These are phyloP conservation scores for Rafetus swinhoei DNA, from an alignment of 2,113 vertebrate genomes.

Conservation along the genomic window DNA sequence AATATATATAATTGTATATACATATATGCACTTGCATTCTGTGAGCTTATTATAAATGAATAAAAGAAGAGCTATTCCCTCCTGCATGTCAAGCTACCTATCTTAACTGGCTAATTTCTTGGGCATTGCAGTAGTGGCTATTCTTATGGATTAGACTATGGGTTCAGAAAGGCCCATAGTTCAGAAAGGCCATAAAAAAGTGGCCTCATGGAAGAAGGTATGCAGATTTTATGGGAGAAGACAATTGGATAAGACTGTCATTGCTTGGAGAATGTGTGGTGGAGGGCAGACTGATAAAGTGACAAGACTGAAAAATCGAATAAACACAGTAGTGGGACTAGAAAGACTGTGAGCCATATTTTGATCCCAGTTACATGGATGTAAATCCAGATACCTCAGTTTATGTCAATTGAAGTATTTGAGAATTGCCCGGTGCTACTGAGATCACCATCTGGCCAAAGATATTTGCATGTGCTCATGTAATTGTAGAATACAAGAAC, in stretches of 20 bases:
- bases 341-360: not conserved
- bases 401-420: not conserved
- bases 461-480: not conserved
- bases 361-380: conserved; percentile 2
- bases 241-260: not conserved
- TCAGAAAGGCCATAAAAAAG: not conserved
- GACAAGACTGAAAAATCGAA: not conserved
- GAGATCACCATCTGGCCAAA: not conserved
- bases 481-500: not conserved
- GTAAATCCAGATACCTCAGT: not conserved
- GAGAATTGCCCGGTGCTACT: not conserved
- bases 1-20: not conserved
- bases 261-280: not conserved
- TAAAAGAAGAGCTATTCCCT: not conserved
- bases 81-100: not conserved
- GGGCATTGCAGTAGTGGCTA: not conserved
- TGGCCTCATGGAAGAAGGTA: not conserved
- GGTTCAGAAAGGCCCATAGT: not conserved
- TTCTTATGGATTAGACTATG: not conserved
- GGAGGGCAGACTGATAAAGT: not conserved
- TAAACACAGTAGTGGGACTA: not conserved
- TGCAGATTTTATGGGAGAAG: not conserved
- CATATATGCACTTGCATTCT: not conserved
- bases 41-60: not conserved
- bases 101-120: not conserved